A percentile compares a stretch with the other conserved stretches of the same genome.
Conservation (phyloP, 2,797 vertebrate species). For the Myripristis murdjan region DNA sequence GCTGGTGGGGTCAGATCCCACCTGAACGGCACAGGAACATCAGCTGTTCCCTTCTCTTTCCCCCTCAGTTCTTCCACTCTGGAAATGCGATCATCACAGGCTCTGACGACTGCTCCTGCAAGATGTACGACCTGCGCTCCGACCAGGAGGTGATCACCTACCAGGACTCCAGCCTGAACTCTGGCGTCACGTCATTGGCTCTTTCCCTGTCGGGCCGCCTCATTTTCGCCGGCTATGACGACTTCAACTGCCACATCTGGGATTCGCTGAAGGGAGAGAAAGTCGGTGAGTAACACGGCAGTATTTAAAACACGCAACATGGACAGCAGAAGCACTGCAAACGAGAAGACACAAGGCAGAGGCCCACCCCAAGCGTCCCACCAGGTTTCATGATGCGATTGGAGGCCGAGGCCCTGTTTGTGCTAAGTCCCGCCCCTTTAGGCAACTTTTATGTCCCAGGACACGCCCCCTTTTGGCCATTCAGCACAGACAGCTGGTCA, state of each 20-base stretch:
- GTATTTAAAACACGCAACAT: not conserved
- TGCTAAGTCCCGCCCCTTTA: too few species aligned
- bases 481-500: too few species aligned
- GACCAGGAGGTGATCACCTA: conserved; percentile 85
- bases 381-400: too few species aligned
- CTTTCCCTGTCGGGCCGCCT: conserved; percentile 89
- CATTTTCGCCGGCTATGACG: conserved; percentile 94
- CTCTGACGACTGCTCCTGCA: conserved; percentile 93
- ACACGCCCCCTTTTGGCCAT: too few species aligned
- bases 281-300: conserved; percentile 78
- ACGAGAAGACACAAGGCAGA: too few species aligned
- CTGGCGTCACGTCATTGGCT: conserved; percentile 84
- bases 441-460: too few species aligned
- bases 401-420: too few species aligned
- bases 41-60: not conserved
- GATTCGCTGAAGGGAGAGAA: conserved; percentile 88
- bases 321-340: too few species aligned
- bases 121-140: conserved; percentile 91
- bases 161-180: conserved; percentile 76
- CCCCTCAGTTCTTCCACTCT: conserved; percentile 89
- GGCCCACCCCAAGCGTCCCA: too few species aligned
- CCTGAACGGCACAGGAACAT: too few species aligned
- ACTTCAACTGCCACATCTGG: conserved; percentile 99
- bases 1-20: too few species aligned
- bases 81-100: conserved; percentile 92